Evolutionary conservation across 2,888 invertebrate species (phyloP).

Genomic region (Himalopsyche anomala): DNA sequence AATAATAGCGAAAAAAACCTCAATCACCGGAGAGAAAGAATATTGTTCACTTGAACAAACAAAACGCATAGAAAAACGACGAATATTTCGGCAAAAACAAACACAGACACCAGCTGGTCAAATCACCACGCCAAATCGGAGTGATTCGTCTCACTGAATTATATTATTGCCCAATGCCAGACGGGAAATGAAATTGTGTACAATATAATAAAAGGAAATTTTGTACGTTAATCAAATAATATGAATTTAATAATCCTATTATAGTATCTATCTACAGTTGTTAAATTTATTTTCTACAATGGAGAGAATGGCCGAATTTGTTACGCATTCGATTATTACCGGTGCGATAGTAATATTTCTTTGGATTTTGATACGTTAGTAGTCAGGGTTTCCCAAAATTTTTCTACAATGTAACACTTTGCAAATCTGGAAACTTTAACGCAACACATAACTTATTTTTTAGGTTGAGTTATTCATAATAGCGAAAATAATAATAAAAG

Average conservation of each 20-base stretch:
- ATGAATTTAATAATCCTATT: slow-evolving; percentile 27
- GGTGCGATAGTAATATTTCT: neutral
- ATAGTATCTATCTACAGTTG: slow-evolving; percentile 15
- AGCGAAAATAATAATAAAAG: too few relatives aligned
- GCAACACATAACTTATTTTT: too few relatives aligned
- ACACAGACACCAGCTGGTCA: slow-evolving; percentile 34
- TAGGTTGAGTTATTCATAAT: too few relatives aligned
- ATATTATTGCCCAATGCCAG: slow-evolving; percentile 36
- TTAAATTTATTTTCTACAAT: slow-evolving; percentile 1
- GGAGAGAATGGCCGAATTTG: slow-evolving; percentile 23
- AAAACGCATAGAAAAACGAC: slow-evolving; percentile 36
- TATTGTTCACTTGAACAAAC: slow-evolving; percentile 42
- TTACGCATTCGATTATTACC: neutral
- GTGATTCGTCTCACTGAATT: slow-evolving; percentile 17
- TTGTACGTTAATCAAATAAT: slow-evolving; percentile 39
- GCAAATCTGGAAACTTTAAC: too few relatives aligned
- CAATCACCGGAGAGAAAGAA: slow-evolving; percentile 6
- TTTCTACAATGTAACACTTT: too few relatives aligned
- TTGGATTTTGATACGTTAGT: neutral
- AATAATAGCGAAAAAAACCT: slow-evolving; percentile 28
- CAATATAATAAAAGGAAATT: slow-evolving; percentile 33
- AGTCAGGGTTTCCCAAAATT: too few relatives aligned
- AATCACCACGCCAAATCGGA: slow-evolving; percentile 31
- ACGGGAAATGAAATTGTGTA: slow-evolving; percentile 38
- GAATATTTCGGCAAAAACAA: slow-evolving; percentile 35